phyloP scores from a whole-genome alignment of 2,888 invertebrate species.

The Lasioglossum morio region DNA sequence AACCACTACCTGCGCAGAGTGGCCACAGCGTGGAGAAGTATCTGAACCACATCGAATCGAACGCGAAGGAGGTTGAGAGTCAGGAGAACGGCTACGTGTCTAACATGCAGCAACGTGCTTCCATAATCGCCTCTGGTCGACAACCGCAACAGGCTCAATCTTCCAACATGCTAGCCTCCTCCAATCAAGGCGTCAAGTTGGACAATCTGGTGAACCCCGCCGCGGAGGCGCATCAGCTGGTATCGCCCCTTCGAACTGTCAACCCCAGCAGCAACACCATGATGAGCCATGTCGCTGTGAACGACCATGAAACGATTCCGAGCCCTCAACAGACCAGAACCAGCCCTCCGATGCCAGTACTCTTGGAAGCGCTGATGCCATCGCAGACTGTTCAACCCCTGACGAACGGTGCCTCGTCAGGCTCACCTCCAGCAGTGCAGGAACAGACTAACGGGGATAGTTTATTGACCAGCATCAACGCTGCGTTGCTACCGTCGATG shows the following conservation, averaged over 20 bases:
- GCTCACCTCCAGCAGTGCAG: constrained; percentile 62
- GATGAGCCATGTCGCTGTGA: constrained; percentile 84
- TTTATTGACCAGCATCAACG: constrained; percentile 80
- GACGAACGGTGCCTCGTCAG: constrained; percentile 51
- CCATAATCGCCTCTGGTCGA: constrained; percentile 79
- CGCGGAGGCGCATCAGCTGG: constrained; percentile 85
- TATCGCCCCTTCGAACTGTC: constrained; percentile 78
- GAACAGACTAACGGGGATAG: constrained; percentile 75
- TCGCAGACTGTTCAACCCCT: constrained; percentile 55
- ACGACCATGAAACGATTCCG: constrained; percentile 81
- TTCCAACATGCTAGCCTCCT: constrained; percentile 57
- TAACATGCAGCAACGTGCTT: constrained; percentile 78
- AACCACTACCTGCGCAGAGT: constrained; percentile 86
- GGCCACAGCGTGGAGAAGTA: constrained; percentile 87
- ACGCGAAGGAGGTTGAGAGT: constrained; percentile 73
- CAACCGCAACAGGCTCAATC: constrained; percentile 65
- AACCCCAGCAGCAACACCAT: constrained; percentile 83
- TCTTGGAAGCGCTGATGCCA: constrained; percentile 87
- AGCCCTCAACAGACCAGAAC: constrained; percentile 84
- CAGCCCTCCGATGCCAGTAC: constrained; percentile 88
- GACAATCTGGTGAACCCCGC: constrained; percentile 86
- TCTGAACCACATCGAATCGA: constrained; percentile 86
- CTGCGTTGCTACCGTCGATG: constrained; percentile 79
- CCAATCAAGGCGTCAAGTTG: constrained; percentile 66
- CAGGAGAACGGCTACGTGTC: constrained; percentile 66